These are phyloP conservation scores for Heterodera carotae DNA, from an alignment of 1,140 invertebrate species.

Conservation along the genomic window DNA sequence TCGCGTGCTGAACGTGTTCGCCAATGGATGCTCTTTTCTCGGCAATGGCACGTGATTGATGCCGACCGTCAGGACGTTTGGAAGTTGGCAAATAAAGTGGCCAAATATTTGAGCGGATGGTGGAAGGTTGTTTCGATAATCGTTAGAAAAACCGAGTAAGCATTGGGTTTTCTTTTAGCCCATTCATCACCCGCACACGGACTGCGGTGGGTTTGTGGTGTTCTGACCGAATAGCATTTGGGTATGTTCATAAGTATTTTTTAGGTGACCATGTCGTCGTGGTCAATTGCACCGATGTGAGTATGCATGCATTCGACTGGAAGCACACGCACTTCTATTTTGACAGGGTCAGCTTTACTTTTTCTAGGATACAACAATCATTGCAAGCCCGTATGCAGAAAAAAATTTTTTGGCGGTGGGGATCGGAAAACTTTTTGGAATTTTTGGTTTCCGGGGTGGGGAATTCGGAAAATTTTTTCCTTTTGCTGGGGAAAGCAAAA, in stretches of 20 bases:
- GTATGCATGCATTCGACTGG: constrained; percentile 65
- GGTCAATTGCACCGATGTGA: constrained; percentile 60
- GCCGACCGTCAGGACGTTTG: constrained; percentile 54
- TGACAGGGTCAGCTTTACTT: constrained; percentile 47
- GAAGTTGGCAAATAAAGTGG: constrained; percentile 61
- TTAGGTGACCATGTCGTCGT: constrained; percentile 61
- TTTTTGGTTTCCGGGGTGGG: too few relatives aligned
- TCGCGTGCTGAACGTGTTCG: constrained; percentile 52
- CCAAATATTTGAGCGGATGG: constrained; percentile 50
- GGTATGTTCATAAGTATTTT: background rate
- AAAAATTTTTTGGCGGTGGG: too few relatives aligned
- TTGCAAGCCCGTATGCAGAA: too few relatives aligned
- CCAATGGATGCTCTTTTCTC: constrained; percentile 51
- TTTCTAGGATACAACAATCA: too few relatives aligned
- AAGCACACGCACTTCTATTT: constrained; percentile 61
- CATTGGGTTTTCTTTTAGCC: constrained; percentile 23
- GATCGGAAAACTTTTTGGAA: too few relatives aligned
- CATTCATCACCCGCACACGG: constrained; percentile 64
- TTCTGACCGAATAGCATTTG: background rate
- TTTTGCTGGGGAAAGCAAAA: too few relatives aligned
- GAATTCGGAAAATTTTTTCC: too few relatives aligned
- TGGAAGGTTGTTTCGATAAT: constrained; percentile 34
- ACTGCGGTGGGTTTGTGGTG: constrained; percentile 46
- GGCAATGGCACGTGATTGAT: constrained; percentile 65
- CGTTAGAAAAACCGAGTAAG: too few relatives aligned